phyloP scores from a whole-genome alignment of 2,888 invertebrate species.

The Panopea generosa region DNA sequence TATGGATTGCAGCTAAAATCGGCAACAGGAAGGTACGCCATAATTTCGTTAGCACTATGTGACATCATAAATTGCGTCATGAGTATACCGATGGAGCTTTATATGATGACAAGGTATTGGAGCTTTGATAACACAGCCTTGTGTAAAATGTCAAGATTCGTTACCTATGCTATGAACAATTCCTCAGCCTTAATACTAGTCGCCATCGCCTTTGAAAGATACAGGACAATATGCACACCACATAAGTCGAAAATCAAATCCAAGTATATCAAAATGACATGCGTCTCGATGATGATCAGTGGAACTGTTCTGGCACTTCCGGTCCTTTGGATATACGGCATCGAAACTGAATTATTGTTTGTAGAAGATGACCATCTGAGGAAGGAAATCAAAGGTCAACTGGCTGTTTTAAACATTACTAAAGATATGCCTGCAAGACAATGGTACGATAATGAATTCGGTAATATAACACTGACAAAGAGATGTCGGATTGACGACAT shows the following conservation, averaged over 20 bases:
- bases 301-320: conserved; percentile 57
- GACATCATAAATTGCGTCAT: conserved; percentile 52
- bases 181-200: conserved; percentile 63
- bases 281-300: conserved; percentile 31
- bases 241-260: conserved; percentile 52
- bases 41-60: conserved; percentile 51
- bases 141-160: conserved; percentile 65
- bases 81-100: conserved; percentile 55
- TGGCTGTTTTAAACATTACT: too few species aligned
- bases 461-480: conserved; percentile 27
- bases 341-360: conserved; percentile 46
- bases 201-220: conserved; percentile 65
- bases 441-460: not conserved
- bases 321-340: conserved; percentile 61
- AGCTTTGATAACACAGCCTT: conserved; percentile 44
- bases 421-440: not conserved
- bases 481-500: conserved; percentile 49
- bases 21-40: conserved; percentile 45
- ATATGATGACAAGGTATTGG: conserved; percentile 52
- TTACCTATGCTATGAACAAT: conserved; percentile 67
- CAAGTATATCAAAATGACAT: conserved; percentile 31
- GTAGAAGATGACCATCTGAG: too few species aligned
- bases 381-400: too few species aligned
- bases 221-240: conserved; percentile 63
- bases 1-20: conserved; percentile 49